These are phyloP conservation scores for Desmodus rotundus DNA, from an alignment of 2,113 vertebrate genomes.

Conservation along the genomic window DNA sequence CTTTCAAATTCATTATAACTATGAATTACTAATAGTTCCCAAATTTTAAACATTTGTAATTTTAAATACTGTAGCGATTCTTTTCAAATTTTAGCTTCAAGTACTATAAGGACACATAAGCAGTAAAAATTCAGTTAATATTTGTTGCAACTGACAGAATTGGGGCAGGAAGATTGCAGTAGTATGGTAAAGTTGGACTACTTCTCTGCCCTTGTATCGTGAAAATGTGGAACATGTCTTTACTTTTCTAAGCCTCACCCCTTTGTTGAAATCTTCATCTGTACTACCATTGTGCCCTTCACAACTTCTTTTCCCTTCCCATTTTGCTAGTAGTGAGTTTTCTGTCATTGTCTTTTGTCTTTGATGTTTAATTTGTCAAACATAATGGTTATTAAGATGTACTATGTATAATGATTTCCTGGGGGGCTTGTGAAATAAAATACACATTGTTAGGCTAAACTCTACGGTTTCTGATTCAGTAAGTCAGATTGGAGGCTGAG, in stretches of 20 bases:
- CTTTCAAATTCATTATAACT: not conserved
- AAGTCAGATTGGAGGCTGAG: not conserved
- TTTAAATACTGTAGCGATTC: not conserved
- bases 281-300: not conserved
- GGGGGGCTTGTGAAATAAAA: constrained; percentile 5
- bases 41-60: not conserved
- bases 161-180: not conserved
- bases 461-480: not conserved
- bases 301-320: not conserved
- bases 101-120: not conserved
- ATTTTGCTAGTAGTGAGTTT: not conserved
- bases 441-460: not conserved
- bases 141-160: not conserved
- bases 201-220: not conserved
- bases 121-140: not conserved
- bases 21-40: not conserved
- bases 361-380: not conserved
- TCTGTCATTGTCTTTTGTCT: not conserved
- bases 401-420: not conserved
- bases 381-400: not conserved
- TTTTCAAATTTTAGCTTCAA: not conserved
- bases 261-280: not conserved
- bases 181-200: not conserved
- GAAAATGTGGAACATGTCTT: not conserved
- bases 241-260: not conserved